Evolutionary conservation across 2,797 vertebrate species (phyloP).

Genomic region (Staurois parvus): DNA sequence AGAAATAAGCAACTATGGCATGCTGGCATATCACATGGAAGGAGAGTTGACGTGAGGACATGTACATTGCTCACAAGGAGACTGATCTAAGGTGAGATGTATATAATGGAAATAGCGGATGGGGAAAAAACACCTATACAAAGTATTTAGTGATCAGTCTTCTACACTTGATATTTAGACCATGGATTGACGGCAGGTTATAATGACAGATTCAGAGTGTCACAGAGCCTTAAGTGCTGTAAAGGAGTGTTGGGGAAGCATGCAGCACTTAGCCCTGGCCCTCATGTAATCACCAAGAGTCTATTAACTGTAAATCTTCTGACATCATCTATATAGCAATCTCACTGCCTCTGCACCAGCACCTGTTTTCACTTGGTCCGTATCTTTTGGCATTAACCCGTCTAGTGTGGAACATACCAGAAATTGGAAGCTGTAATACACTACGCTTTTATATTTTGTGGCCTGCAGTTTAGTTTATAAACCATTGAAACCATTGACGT

Average conservation of each 20-base stretch:
- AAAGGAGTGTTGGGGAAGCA: conserved; percentile 37
- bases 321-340: conserved; percentile 55
- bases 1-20: no score
- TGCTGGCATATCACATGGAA: no score
- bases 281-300: conserved; percentile 50
- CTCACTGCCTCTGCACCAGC: conserved; percentile 37
- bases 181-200: conserved; percentile 29
- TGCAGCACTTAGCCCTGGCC: conserved; percentile 39
- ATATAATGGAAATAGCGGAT: background rate
- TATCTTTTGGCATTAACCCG: conserved; percentile 31
- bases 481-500: background rate
- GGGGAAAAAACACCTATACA: background rate
- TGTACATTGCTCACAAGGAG: background rate
- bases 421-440: conserved; percentile 2
- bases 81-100: background rate
- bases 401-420: background rate
- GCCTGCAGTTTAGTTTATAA: background rate
- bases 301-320: conserved; percentile 56
- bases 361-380: conserved; percentile 47
- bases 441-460: background rate
- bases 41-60: background rate
- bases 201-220: conserved; percentile 56
- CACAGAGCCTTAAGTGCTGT: conserved; percentile 48
- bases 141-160: background rate
- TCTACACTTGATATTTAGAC: conserved; percentile 18